These are phyloP conservation scores for Allobates femoralis DNA, from an alignment of 2,797 vertebrate genomes.

Conservation along the genomic window DNA sequence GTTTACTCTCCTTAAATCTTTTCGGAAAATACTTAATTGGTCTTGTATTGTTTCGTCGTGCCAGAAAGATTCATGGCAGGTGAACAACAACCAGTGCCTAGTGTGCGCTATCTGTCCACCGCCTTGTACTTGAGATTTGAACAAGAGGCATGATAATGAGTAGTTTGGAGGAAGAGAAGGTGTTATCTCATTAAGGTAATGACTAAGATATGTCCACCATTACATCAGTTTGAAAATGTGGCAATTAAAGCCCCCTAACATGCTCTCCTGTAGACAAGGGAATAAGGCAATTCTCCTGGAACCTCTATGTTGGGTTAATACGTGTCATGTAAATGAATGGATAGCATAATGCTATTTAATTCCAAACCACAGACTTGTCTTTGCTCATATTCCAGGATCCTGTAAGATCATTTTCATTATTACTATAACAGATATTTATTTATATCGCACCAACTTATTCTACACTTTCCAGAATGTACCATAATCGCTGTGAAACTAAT, in stretches of 20 bases:
- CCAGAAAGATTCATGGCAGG: slow-evolving; percentile 68
- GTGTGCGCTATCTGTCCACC: slow-evolving; percentile 70
- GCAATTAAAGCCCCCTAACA: slow-evolving; percentile 93
- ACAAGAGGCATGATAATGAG: slow-evolving; percentile 94
- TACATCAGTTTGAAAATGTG: slow-evolving; percentile 94
- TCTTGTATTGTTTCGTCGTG: slow-evolving; percentile 65
- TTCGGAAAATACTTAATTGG: slow-evolving; percentile 69
- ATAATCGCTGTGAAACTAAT: neutral
- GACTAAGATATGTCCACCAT: slow-evolving; percentile 93
- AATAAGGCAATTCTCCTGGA: slow-evolving; percentile 78
- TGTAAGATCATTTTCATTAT: slow-evolving; percentile 16
- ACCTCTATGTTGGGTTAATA: slow-evolving; percentile 87
- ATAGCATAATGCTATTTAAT: slow-evolving; percentile 82
- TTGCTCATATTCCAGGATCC: slow-evolving; percentile 18
- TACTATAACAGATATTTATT: neutral
- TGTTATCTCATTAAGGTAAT: slow-evolving; percentile 99
- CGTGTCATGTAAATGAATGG: slow-evolving; percentile 82
- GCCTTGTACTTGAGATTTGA: slow-evolving; percentile 89
- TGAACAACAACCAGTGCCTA: slow-evolving; percentile 68
- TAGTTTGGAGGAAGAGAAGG: slow-evolving; percentile 91
- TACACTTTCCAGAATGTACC: neutral
- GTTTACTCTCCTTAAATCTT: slow-evolving; percentile 74
- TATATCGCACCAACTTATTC: slow-evolving; percentile 27
- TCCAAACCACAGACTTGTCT: slow-evolving; percentile 62
- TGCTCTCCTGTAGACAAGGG: slow-evolving; percentile 85